A percentile compares a stretch with the other conserved stretches of the same genome.
Evolutionary conservation across 2,888 invertebrate species (phyloP).

Genomic region (Orchesella flavescens): DNA sequence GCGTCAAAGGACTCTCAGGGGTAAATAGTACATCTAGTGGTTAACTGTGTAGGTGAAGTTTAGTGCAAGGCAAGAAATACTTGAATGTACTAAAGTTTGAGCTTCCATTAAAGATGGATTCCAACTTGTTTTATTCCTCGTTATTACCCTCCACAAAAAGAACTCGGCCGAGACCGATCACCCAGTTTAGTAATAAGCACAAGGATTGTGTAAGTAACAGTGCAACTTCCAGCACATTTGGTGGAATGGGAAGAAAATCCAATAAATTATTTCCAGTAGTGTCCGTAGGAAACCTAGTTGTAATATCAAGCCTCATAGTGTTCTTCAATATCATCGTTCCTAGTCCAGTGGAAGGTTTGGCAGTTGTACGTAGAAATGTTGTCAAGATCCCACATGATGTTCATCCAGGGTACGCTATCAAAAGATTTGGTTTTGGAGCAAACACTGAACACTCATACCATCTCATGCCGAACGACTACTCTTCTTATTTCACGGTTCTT

Average conservation of each 20-base stretch:
- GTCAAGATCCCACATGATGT: constrained; percentile 90
- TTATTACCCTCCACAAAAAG: constrained; percentile 41
- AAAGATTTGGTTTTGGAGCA: constrained; percentile 81
- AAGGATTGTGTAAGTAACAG: not conserved
- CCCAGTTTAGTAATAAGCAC: not conserved
- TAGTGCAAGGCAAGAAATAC: not conserved
- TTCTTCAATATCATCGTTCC: constrained; percentile 49
- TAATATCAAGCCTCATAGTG: constrained; percentile 55
- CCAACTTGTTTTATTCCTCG: constrained; percentile 25
- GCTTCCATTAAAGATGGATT: constrained; percentile 50
- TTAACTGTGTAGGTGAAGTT: too few relatives aligned
- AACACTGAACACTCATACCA: constrained; percentile 77
- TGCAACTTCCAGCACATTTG: not conserved
- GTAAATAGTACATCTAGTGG: too few relatives aligned
- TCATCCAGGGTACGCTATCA: constrained; percentile 90
- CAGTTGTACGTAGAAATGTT: constrained; percentile 71
- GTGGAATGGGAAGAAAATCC: constrained; percentile 14
- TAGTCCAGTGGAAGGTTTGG: constrained; percentile 65
- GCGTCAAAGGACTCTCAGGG: too few relatives aligned
- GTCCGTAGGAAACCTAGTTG: constrained; percentile 26
- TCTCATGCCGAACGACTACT: constrained; percentile 85
- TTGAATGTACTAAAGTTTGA: constrained; percentile 12
- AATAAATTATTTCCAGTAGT: constrained; percentile 35
- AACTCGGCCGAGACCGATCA: constrained; percentile 51
- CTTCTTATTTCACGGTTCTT: constrained; percentile 89